Conservation (phyloP, 2,888 invertebrate genomes). For the Acronicta alni region DNA sequence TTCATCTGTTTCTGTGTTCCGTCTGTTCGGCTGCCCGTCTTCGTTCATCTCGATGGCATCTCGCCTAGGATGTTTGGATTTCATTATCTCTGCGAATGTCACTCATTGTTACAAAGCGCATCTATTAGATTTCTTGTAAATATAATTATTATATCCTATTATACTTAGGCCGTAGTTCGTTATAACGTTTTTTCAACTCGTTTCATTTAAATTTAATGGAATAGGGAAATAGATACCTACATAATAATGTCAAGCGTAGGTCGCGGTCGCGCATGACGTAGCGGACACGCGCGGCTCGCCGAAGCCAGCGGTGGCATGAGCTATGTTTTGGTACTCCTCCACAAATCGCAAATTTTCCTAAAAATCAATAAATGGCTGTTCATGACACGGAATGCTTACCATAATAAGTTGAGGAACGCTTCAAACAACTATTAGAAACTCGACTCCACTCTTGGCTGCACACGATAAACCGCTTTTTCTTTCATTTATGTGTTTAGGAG, state of each 20-base stretch:
- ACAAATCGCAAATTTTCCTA: slow-evolving; percentile 74
- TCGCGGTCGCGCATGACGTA: slow-evolving; percentile 75
- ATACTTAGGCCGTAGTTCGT: slow-evolving; percentile 80
- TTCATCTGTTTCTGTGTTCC: slow-evolving; percentile 88
- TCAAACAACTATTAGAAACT: slow-evolving; percentile 87
- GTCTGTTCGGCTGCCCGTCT: slow-evolving; percentile 85
- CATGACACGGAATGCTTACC: slow-evolving; percentile 88
- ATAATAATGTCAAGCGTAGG: slow-evolving; percentile 65
- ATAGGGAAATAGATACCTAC: slow-evolving; percentile 65
- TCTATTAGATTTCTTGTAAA: slow-evolving; percentile 88
- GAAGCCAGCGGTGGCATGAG: slow-evolving; percentile 71
- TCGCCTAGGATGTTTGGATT: slow-evolving; percentile 83
- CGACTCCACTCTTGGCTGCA: slow-evolving; percentile 89
- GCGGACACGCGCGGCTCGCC: slow-evolving; percentile 66
- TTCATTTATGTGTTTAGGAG: slow-evolving; percentile 87
- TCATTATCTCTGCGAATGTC: slow-evolving; percentile 86
- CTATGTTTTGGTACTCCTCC: slow-evolving; percentile 71
- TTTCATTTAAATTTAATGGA: slow-evolving; percentile 67
- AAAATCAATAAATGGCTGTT: slow-evolving; percentile 82
- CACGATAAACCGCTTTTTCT: slow-evolving; percentile 86
- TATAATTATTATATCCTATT: slow-evolving; percentile 69
- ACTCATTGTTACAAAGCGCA: slow-evolving; percentile 87
- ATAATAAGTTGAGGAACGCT: slow-evolving; percentile 82
- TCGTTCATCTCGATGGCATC: slow-evolving; percentile 86
- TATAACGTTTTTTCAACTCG: slow-evolving; percentile 66